phyloP scores from a whole-genome alignment of 2,888 invertebrate species.

The Anodontia alba region DNA sequence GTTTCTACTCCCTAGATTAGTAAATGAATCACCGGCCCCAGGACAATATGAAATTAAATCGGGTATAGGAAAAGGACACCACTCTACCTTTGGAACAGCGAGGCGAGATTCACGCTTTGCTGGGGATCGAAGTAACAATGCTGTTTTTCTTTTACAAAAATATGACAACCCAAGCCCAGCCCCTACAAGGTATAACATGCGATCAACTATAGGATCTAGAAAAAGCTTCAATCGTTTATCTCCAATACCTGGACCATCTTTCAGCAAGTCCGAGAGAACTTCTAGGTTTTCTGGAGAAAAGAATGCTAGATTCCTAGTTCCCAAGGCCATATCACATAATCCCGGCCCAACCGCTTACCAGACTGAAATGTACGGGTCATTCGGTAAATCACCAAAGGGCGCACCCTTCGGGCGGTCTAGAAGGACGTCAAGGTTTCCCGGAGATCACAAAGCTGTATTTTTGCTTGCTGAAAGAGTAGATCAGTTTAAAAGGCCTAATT shows the following conservation, averaged over 20 bases:
- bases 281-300: constrained; percentile 55
- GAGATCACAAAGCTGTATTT: constrained; percentile 54
- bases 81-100: constrained; percentile 50
- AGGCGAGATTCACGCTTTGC: constrained; percentile 53
- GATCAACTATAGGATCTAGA: constrained; percentile 52
- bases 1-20: constrained; percentile 63
- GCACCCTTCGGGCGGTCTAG: constrained; percentile 43
- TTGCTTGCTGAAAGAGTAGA: constrained; percentile 56
- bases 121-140: constrained; percentile 58
- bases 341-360: constrained; percentile 58
- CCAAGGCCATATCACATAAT: constrained; percentile 56
- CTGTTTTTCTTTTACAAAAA: constrained; percentile 52
- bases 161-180: constrained; percentile 59
- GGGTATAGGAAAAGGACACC: constrained; percentile 51
- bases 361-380: constrained; percentile 32
- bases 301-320: constrained; percentile 65
- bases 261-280: constrained; percentile 46
- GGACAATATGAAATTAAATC: constrained; percentile 51
- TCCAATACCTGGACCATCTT: constrained; percentile 39
- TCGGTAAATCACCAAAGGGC: constrained; percentile 41
- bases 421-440: constrained; percentile 54
- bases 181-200: constrained; percentile 60
- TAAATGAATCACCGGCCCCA: constrained; percentile 62
- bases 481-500: constrained; percentile 52
- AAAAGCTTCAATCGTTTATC: constrained; percentile 34